A percentile compares a stretch with the other conserved stretches of the same genome.
These are phyloP conservation scores for Periparus ater DNA, from an alignment of 2,797 vertebrate species.

Conservation along the genomic window DNA sequence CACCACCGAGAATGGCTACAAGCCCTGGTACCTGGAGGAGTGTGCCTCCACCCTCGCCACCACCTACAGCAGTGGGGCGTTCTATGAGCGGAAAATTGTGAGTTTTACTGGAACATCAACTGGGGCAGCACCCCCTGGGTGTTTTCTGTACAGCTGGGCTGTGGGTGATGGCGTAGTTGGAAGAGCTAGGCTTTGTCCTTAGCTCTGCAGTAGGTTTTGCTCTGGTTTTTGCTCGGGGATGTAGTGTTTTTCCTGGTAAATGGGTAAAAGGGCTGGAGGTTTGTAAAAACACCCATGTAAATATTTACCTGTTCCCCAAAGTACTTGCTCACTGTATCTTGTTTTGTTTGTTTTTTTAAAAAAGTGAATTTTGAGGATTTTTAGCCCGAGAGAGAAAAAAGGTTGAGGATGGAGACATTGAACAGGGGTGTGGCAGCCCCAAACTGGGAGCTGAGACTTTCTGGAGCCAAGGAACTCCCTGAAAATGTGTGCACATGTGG, in stretches of 20 bases:
- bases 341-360: not conserved
- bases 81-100: conserved; percentile 81
- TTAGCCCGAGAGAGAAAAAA: not conserved
- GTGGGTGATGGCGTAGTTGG: not conserved
- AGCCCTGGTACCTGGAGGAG: conserved; percentile 84
- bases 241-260: not conserved
- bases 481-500: accelerated
- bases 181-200: not conserved
- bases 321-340: not conserved
- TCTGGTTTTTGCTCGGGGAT: not conserved
- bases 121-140: not conserved
- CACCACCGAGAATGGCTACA: conserved; percentile 80
- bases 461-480: not conserved
- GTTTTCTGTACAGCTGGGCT: not conserved
- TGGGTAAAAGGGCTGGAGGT: not conserved
- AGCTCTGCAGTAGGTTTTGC: not conserved
- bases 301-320: not conserved
- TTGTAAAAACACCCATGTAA: not conserved
- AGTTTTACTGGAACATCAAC: not conserved
- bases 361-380: not conserved
- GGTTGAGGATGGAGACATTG: not conserved
- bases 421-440: not conserved
- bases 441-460: not conserved
- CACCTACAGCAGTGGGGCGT: conserved; percentile 83
- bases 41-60: conserved; percentile 81